Evolutionary conservation across 2,888 invertebrate species (phyloP), one percentile per base, ranked within the genome.

Genomic region (Cheilosia urbana): DNA sequence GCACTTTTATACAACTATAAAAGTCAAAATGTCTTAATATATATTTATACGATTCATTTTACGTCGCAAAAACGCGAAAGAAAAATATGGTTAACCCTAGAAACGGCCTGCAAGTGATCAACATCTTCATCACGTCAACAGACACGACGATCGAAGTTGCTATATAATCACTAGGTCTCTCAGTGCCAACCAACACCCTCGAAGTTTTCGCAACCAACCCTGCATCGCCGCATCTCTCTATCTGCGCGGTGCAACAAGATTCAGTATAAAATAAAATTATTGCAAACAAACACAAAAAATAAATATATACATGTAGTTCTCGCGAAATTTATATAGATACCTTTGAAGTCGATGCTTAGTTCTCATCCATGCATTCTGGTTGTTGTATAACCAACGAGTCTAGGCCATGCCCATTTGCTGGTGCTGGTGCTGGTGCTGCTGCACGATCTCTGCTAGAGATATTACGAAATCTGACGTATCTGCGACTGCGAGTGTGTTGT

Each of bases 351-450:
- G 60, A 60, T 65, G 42, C 68, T 73, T 42, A 37, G 65, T 78
- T 65, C 77, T 40, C 82, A 65, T 68, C 68, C 78, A 71, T 81
- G 62, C 75, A 80, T 72, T 84, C 68, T 75, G 66, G 60, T 53
- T 71, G 62, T 85, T 81, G 76, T 85, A 77, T 76, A 68, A 85
- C 66, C 65, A 24, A 57, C 72, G 53, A 85, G 85, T 85, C 85
- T 85, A 77, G 85, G 81, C 85, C 77, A 85, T 81, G 85, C 85
- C 76, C 76, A 72, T 71, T 19, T 51, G 65, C 49, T 57, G 68
- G 27, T 63, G 47, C 55, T 66, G 49, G 55, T 68, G 47, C 21
- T 73, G 57, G 17, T 71, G 45, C 53, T 58, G 84, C 71, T 62
- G 75, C 71, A 71, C 81, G 84, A 85, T 81, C 84, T 66, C 80